Evolutionary conservation across 2,888 invertebrate species (phyloP).

Genomic region (Leptinotarsa juncta): DNA sequence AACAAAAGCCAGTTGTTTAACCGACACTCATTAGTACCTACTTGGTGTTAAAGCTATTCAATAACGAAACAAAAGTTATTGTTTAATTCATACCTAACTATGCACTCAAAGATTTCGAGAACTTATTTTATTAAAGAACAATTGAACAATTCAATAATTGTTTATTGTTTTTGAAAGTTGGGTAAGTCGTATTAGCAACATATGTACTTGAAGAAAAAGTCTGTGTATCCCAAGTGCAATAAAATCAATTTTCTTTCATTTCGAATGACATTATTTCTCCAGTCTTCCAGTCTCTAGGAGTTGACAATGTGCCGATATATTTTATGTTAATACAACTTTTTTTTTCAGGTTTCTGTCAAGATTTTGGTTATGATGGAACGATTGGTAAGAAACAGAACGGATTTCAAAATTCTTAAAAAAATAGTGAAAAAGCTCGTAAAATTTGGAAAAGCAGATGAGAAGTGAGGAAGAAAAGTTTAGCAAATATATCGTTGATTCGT

Average conservation of each 20-base stretch:
- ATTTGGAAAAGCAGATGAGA: no score
- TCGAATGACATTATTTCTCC: no score
- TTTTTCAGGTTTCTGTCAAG: constrained; percentile 47
- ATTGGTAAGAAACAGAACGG: constrained; percentile 39
- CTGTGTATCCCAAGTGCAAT: neutral
- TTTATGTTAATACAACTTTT: neutral
- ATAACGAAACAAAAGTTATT: neutral
- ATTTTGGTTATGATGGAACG: constrained; percentile 51
- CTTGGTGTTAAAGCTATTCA: no score
- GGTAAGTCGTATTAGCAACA: neutral
- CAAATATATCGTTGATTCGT: no score
- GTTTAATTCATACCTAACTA: neutral
- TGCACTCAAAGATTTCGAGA: neutral
- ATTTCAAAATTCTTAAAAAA: no score
- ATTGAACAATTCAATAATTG: neutral
- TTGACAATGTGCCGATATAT: no score
- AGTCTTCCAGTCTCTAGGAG: no score
- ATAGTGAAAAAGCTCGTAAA: no score
- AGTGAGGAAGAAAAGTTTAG: no score
- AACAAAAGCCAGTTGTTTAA: no score
- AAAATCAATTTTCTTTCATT: neutral
- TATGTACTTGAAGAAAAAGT: neutral
- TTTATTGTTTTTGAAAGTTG: neutral
- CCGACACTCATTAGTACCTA: no score
- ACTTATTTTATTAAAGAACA: neutral